Evolutionary conservation across 2,888 invertebrate species (phyloP), one percentile per base, ranked within the genome.

Genomic region (Schizotus pectinicornis): DNA sequence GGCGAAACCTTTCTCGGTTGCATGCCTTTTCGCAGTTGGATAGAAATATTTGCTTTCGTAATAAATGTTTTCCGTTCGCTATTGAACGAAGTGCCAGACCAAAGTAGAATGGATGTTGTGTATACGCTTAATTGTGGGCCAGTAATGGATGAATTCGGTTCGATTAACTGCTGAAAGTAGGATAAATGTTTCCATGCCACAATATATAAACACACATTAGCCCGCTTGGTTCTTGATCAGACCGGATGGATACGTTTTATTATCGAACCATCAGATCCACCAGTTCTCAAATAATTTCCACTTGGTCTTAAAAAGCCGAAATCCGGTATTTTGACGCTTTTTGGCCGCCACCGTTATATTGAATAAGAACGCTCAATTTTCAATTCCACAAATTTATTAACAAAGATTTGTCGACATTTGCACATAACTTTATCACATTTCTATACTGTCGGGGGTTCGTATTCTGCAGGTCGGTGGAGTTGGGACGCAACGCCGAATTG

Each of bases 101-200:
- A 52, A 52, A 52, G 35, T 52, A 47, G 56, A 52, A 52, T 47
- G 57, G 48, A 52, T 52, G 52, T 47, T 52, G 47, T 57, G 52
- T 46, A 51, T 52, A 46, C 47, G 48, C 47, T 52, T 52, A 57
- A 57, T 57, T 57, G 43, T 43, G 36, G 37, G 46, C 57, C 41
- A 57, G 52, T 57, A 52, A 47, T 57, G 52, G 57, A 57, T 57
- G 57, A 57, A 57, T 57, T 46, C 46, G 49, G 43, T 57, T 57
- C 52, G 46, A 57, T 57, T 57, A 57, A 47, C 57, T 52, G 57
- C 42, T 46, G 47, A 56, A 57, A 57, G 47, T 57, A 52, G 47
- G 52, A 57, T 57, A 47, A 52, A 57, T 57, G 57, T 57, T 51
- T 52, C 42, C 35, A 38, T 37, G 52, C 42, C 43, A 37, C 39